Conservation (phyloP, 2,113 vertebrate genomes). For the Rhinolophus ferrumequinum region DNA sequence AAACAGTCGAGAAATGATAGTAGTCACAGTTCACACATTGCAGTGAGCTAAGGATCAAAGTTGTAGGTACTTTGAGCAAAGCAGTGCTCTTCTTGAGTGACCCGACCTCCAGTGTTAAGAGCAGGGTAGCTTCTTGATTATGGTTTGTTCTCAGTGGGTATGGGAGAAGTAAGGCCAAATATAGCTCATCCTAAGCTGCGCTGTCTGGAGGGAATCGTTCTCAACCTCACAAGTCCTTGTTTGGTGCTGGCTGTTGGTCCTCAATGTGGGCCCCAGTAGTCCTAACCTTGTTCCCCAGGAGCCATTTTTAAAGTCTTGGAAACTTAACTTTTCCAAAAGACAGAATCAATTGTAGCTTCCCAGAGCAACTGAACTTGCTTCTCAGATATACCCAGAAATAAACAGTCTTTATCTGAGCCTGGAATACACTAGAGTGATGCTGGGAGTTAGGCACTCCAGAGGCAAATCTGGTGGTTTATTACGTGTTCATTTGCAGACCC, state of each 20-base stretch:
- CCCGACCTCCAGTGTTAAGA: fast-evolving
- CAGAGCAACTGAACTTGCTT: not conserved
- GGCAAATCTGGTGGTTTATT: not conserved
- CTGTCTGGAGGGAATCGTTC: not conserved
- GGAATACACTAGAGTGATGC: not conserved
- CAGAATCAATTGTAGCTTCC: not conserved
- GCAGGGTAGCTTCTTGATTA: not conserved
- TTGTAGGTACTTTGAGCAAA: not conserved
- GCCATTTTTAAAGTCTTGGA: not conserved
- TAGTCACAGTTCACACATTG: not conserved
- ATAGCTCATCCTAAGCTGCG: not conserved
- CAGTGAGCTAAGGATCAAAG: not conserved
- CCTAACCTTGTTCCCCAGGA: not conserved
- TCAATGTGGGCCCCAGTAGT: not conserved
- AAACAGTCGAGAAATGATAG: not conserved
- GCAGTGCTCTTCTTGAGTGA: not conserved
- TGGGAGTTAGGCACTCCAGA: not conserved
- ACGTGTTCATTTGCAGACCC: fast-evolving
- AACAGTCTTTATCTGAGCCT: not conserved
- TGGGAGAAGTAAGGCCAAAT: not conserved
- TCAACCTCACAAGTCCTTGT: not conserved
- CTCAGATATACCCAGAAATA: not conserved
- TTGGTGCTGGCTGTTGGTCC: not conserved
- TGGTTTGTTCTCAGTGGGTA: not conserved
- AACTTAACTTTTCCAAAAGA: constrained; percentile 1